Evolutionary conservation across 2,888 invertebrate genomes (phyloP), one percentile per base, ranked within the genome.

Genomic region (Lithophane semibrunnea): DNA sequence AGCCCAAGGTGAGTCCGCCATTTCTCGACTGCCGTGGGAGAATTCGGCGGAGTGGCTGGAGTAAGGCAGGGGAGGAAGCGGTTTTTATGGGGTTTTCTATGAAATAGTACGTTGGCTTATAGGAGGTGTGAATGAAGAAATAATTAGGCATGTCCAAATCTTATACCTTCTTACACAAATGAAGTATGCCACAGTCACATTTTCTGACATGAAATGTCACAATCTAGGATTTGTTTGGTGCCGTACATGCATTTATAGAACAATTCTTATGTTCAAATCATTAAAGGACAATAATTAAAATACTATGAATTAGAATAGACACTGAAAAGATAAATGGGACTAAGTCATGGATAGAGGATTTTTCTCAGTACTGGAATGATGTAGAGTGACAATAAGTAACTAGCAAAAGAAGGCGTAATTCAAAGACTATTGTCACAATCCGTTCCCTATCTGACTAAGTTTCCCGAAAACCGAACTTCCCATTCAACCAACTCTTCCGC

Each of bases 21-120:
- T 84, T 88, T 87, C 91, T 87, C 86, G 87, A 85, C 88, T 85
- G 82, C 91, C 93, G 93, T 93, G 93, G 92, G 93, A 93, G 91
- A 91, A 82, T 87, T 84, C 78, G 82, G 86, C 73, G 70, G 73
- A 63, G n/a, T 21, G 72, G 66, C 85, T 89, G 77, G 67, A 0
- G 21, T 16, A 42, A 44, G 64, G 49, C 16, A 74, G 1, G 42
- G 13, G 61, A 72, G n/a, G 49, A 13, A 42, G 82, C 72, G 68
- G 29, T 61, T 82, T 49, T 44, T n/a, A 52, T 61, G 37, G 42
- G 44, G 8, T 24, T 72, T 60, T 16, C 3, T 49, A 16, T 16
- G 16, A 49, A 4, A 49, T 1, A 49, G 49, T 49, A 49, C 1
- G 16, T 16, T 16, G 16, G 16, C 16, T 49, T 49, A 13, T 13